Conservation (phyloP, 2,113 vertebrate species). For the Odocoileus virginianus region DNA sequence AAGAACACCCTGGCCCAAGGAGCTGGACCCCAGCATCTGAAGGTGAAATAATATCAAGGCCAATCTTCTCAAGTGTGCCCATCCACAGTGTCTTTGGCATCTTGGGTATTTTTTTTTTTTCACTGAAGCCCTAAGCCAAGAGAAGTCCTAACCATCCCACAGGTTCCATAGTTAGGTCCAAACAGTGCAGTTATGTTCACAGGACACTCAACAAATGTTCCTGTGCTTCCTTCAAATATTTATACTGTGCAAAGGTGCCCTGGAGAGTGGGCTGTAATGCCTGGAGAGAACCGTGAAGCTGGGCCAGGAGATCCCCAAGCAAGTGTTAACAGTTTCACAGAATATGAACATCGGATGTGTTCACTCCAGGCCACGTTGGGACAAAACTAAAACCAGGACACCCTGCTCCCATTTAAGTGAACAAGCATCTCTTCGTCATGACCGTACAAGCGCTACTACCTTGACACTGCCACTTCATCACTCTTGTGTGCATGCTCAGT, state of each 20-base stretch:
- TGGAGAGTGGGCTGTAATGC: background rate
- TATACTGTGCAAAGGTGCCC: background rate
- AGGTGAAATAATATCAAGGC: background rate
- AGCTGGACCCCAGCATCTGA: background rate
- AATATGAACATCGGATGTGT: too few relatives aligned
- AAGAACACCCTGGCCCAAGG: background rate
- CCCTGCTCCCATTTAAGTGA: too few relatives aligned
- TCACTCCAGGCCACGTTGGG: background rate
- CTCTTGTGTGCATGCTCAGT: background rate
- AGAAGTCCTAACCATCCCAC: background rate
- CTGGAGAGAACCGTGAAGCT: background rate
- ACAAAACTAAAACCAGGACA: background rate
- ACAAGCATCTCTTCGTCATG: too few relatives aligned
- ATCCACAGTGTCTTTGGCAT: background rate
- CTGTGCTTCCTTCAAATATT: background rate
- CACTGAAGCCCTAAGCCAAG: background rate
- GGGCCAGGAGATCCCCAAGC: too few relatives aligned
- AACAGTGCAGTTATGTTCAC: too few relatives aligned
- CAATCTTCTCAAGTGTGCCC: background rate
- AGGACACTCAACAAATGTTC: background rate
- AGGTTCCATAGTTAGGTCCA: background rate
- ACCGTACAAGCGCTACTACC: fast-evolving
- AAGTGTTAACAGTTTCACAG: background rate
- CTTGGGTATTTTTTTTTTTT: too few relatives aligned
- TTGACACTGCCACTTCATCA: fast-evolving